Conservation (phyloP, 2,113 vertebrate genomes). For the Guaruba guarouba region DNA sequence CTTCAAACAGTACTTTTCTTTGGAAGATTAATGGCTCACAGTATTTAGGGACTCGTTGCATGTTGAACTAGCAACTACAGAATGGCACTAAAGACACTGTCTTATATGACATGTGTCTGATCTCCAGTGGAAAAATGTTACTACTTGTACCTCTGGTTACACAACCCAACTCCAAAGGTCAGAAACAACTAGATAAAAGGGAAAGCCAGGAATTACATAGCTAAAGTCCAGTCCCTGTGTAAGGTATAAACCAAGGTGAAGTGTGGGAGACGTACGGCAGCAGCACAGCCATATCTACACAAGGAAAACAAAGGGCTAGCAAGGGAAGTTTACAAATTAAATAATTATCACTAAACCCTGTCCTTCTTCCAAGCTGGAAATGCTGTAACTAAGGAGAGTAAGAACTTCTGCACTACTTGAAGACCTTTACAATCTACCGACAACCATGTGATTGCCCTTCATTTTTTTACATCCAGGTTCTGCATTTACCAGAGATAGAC, state of each 20-base stretch:
- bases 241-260: not conserved
- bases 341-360: not conserved
- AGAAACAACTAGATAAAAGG: not conserved
- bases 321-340: not conserved
- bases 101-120: not conserved
- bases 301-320: not conserved
- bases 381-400: not conserved
- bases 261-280: not conserved
- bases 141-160: not conserved
- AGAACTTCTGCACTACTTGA: not conserved
- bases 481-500: not conserved
- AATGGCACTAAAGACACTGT: not conserved
- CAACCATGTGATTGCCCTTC: not conserved
- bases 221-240: conserved; percentile 23
- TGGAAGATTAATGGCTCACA: not conserved
- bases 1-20: not conserved
- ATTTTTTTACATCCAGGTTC: not conserved
- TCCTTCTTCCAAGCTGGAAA: not conserved
- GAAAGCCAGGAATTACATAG: not conserved
- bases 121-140: not conserved
- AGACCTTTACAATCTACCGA: not conserved
- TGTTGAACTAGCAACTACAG: not conserved
- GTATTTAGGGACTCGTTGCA: not conserved
- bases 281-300: not conserved
- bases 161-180: conserved; percentile 38